Base-by-base conservation (phyloP, 2,888 invertebrate species). In the Ochropacha duplaris region DNA sequence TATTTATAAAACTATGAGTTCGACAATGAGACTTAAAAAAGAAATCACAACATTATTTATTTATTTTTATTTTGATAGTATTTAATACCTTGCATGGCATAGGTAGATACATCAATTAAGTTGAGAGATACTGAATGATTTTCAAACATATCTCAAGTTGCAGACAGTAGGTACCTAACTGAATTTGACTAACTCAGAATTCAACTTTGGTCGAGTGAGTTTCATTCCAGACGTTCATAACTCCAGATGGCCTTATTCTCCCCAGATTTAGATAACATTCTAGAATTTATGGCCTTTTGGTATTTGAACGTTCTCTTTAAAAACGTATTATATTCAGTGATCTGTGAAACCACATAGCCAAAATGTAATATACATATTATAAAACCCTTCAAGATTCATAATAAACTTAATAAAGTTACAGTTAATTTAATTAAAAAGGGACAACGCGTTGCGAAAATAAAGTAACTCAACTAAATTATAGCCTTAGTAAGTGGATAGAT, bases 401-500 rank as follows among this genome's bases (percentile, higher is more conserved):
- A 12, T 36, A 34, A 34, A 4, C 0, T 31, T 12, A 12, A n/a
- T 36, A 36, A 36, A 36, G 36, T 36, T 14, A n/a, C 0, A 0
- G 36, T 36, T 36, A 5, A 22, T 14, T 54, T 26, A 31, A 66
- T 68, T 4, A 24, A 65, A 70, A 68, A 62, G 63, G 66, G 72
- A 71, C 75, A 68, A 65, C 62, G 57, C 55, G 68, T 84, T 83
- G 73, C 81, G 72, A 82, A 85, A 85, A 79, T 72, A 16, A 66
- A 76, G 71, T 73, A 79, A 79, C 74, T 75, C 69, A 68, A 75
- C 74, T 71, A 78, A 81, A 82, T 78, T 80, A 74, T 75, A 68
- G 68, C 70, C 70, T 76, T 66, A 71, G 72, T 74, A 72, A 80
- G 74, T 76, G 78, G 78, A 77, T 81, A 78, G 80, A 82, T 71